A percentile compares a stretch with the other conserved stretches of the same genome.
These are phyloP conservation scores for Macrotrachela quadricornifera DNA, from an alignment of 1,140 invertebrate genomes.

Conservation along the genomic window DNA sequence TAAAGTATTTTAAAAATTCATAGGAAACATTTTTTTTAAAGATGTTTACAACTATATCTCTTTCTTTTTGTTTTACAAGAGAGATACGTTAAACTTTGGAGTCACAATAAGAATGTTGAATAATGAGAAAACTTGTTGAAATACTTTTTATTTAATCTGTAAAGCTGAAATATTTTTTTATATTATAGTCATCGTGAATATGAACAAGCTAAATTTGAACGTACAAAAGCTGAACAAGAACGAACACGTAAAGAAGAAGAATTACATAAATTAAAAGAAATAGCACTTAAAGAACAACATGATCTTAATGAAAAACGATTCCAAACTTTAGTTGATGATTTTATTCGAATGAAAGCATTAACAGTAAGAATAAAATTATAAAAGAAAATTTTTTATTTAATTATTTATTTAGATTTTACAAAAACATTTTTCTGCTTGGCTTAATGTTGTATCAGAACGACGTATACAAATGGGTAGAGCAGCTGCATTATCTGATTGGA, in stretches of 20 bases:
- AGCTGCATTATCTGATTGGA: conserved; percentile 25
- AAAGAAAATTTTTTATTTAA: neutral
- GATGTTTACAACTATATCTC: too few species aligned
- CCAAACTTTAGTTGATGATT: neutral
- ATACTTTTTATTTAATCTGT: too few species aligned
- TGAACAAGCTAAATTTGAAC: too few species aligned
- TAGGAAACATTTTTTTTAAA: too few species aligned
- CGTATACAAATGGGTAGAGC: conserved; percentile 22
- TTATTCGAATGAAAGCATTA: neutral
- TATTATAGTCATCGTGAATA: too few species aligned
- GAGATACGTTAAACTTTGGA: neutral
- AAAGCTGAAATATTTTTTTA: too few species aligned
- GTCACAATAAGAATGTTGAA: neutral
- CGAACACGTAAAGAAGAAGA: too few species aligned
- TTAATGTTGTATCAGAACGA: conserved; percentile 19
- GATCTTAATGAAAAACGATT: conserved; percentile 4
- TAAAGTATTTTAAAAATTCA: neutral
- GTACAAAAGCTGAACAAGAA: too few species aligned
- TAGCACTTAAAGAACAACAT: neutral
- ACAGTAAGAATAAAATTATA: neutral
- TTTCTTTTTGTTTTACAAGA: neutral
- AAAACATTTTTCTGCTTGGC: conserved; percentile 25
- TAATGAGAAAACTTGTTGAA: too few species aligned
- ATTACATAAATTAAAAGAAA: too few species aligned
- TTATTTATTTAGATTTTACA: conserved; percentile 15